Percentiles rank a stretch among this genome's conserved stretches.
Conservation (phyloP, 2,113 vertebrate genomes). For the Balaeniceps rex region DNA sequence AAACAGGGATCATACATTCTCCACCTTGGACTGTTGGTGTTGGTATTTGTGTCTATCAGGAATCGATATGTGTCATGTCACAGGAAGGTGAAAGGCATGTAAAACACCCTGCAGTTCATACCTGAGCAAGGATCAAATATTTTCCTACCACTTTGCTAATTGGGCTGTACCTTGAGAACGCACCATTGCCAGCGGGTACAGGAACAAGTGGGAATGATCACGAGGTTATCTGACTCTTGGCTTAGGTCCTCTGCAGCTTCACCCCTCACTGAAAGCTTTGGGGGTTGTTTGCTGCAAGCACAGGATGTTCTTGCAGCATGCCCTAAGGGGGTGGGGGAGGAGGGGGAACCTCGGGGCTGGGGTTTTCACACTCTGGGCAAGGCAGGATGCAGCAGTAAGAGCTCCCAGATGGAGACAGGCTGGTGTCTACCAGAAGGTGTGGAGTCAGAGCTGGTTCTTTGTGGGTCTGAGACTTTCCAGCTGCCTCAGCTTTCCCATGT, state of each 20-base stretch:
- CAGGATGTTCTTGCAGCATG: background rate
- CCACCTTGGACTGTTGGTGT: background rate
- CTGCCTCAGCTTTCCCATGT: background rate
- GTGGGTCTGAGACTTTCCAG: background rate
- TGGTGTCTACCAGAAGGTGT: background rate
- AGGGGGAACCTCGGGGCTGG: background rate
- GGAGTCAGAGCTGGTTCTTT: background rate
- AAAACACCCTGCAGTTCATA: background rate
- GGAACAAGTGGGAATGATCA: background rate
- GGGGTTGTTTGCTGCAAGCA: background rate
- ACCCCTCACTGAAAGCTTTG: background rate
- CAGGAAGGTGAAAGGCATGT: background rate
- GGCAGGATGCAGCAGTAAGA: background rate
- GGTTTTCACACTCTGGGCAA: background rate
- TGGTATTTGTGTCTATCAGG: background rate
- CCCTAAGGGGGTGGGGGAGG: too few species aligned
- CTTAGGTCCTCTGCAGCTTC: background rate
- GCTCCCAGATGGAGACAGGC: background rate
- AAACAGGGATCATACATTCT: background rate
- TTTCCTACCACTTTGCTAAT: background rate
- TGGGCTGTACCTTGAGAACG: background rate
- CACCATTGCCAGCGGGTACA: background rate
- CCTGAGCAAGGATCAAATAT: background rate
- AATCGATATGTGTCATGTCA: rapidly evolving
- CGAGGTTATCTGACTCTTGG: background rate